Conservation (phyloP, 2,888 invertebrate species). For the Mylabris sibirica region DNA sequence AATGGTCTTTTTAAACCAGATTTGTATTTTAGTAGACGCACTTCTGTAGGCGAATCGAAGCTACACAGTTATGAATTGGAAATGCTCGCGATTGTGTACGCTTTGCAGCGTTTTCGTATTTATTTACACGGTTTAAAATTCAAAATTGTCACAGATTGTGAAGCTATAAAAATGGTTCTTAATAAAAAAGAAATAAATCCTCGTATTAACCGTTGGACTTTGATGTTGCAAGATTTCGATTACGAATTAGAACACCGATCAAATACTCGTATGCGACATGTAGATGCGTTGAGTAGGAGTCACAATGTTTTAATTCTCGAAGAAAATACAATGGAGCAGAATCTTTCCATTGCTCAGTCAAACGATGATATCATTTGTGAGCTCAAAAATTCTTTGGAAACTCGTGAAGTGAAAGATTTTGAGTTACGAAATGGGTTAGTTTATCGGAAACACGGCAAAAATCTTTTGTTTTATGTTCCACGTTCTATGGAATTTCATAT, state of each 20-base stretch:
- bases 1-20: too few relatives aligned
- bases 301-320: not conserved
- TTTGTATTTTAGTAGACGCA: too few relatives aligned
- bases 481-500: too few relatives aligned
- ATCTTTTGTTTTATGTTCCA: too few relatives aligned
- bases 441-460: not conserved
- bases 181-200: not conserved
- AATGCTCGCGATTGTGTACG: not conserved
- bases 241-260: not conserved
- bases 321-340: not conserved
- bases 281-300: not conserved
- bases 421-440: not conserved
- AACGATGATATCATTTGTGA: too few relatives aligned
- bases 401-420: not conserved
- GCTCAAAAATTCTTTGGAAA: not conserved
- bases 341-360: too few relatives aligned
- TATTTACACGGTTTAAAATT: constrained; percentile 2
- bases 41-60: too few relatives aligned
- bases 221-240: too few relatives aligned
- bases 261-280: constrained; percentile 10
- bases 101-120: not conserved
- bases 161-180: constrained; percentile 2
- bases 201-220: too few relatives aligned
- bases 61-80: too few relatives aligned
- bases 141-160: constrained; percentile 12